Base-by-base conservation (phyloP, 2,888 invertebrate genomes). In the Dasypogon diadema region DNA sequence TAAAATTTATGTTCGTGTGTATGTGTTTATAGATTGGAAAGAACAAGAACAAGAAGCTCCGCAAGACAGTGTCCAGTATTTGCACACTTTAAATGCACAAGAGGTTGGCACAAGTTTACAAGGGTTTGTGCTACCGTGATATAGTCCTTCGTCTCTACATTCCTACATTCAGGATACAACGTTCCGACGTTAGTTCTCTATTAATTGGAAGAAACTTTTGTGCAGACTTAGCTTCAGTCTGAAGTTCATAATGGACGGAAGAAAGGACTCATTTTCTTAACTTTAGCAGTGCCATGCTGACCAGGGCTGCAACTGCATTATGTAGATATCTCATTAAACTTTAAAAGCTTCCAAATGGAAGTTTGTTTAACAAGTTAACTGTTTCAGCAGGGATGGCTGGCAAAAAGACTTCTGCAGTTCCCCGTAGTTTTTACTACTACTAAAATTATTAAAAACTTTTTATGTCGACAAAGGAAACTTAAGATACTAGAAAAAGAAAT, bases 151-250 rank as follows among this genome's bases (percentile, higher is more conserved):
- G 54, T 14, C 54, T 2, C 21, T 21, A 42, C n/a, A n/a, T n/a
- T n/a, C 3, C 42, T 8, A n/a, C 22, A 22, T 37, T 24, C 48
- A 22, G 42, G 42, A 42, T 42, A 42, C 42, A 12, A 51, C 18
- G 16, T 2, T 18, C 51, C 6, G 8, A 5, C 56, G 21, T 26
- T 26, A 34, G 70, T 56, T 55, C 56, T 58, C 74, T 63, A 74
- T 76, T 77, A 77, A 77, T 76, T 77, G 77, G 72, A 74, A 74
- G 34, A 77, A 76, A 77, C 77, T 77, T 77, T 77, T 77, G 10
- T 77, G 77, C 77, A 76, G 77, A 77, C 77, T 77, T 77, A 72
- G 77, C 75, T 77, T 42, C 55, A 51, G 60, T 34, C 60, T 70
- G 56, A 65, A 77, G 74, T 77, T 73, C 60, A 77, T 77, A 77